Evolutionary conservation across 2,797 vertebrate species (phyloP), one percentile per base, ranked within the genome.

Genomic region (Acanthornis magna): DNA sequence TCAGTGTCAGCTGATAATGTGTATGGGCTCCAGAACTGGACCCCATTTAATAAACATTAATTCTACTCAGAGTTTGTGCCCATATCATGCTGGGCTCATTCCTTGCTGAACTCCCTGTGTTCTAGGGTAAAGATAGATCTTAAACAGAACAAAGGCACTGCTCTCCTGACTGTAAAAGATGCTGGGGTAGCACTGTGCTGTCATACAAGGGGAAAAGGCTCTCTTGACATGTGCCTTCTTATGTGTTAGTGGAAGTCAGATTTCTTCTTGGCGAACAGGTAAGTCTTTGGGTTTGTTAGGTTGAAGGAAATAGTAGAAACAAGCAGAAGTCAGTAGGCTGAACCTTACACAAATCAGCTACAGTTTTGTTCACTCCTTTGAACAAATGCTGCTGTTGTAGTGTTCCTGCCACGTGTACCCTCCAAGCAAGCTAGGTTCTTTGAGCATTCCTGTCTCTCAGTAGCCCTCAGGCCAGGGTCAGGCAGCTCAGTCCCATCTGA

Each of bases 31-130:
- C 16, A 63, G 57, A 78, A 4, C 57, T 42, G 48, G 11, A 48
- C 11, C 4, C 11, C 30, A 32, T 78, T 55, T 86, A 32, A 63
- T 14, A 45, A 70, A 42, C 0, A 3, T 32, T 19, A 15, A 29
- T 48, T 91, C 36, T 67, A 0, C 2, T 74, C 22, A 5, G 30
- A 76, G 27, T 63, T 78, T 54, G 22, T 61, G 38, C 9, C 13
- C 3, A 0, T 58, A 2, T 75, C 5, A 1, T 1, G 2, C 12
- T 38, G 19, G 47, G 22, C 26, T 88, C 48, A 29, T 43, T 67
- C 22, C 12, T 85, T 74, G 40, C 16, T 50, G 73, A 40, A 48
- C 45, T 62, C 10, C 25, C 34, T 65, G 32, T 57, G 14, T 78
- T 61, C 26, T 13, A 13, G 12, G 23, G 8, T 62, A 51, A 72